phyloP scores from a whole-genome alignment of 2,888 invertebrate species.

The Protula sp. region DNA sequence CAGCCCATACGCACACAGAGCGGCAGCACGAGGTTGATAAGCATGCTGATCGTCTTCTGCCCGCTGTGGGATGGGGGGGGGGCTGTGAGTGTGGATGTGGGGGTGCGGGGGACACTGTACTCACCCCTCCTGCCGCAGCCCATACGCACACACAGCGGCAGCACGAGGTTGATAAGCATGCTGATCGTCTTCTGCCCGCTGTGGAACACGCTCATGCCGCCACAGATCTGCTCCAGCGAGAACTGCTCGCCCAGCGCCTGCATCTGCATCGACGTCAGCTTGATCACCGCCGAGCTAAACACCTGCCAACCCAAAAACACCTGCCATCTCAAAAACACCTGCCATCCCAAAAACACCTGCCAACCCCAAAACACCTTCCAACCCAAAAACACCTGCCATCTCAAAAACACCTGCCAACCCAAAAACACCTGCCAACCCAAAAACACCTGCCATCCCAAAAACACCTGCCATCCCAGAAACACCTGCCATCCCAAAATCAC shows the following conservation, averaged over 20 bases:
- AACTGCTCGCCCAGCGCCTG: conserved; percentile 74
- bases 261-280: conserved; percentile 89
- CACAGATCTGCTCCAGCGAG: conserved; percentile 84
- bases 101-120: no score
- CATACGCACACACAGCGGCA: conserved; percentile 91
- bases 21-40: conserved; percentile 94
- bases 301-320: conserved; percentile 70
- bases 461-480: no score
- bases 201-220: conserved; percentile 80
- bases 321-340: no score
- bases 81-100: no score
- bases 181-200: conserved; percentile 87
- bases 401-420: no score
- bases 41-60: conserved; percentile 87
- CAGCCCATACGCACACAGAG: conserved; percentile 90
- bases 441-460: no score
- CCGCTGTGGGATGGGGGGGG: no score
- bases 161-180: conserved; percentile 89
- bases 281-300: conserved; percentile 93
- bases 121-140: conserved; percentile 90
- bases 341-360: no score
- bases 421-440: no score
- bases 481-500: no score
- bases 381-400: no score
- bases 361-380: no score